phyloP scores from a whole-genome alignment of 2,888 invertebrate species.

The Melieria omissa region DNA sequence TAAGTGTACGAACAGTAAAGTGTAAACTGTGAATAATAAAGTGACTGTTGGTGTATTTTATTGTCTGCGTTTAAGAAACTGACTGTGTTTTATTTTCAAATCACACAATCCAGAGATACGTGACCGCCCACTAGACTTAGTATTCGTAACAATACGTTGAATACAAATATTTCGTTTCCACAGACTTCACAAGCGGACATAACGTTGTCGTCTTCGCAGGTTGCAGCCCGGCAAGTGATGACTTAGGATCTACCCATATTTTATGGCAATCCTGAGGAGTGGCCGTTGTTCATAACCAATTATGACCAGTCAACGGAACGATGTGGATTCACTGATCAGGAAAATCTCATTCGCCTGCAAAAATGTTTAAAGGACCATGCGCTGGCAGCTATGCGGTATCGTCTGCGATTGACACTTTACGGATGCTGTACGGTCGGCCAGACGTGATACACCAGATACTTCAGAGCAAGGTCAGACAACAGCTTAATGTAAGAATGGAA shows the following conservation, averaged over 20 bases:
- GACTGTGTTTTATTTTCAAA: too few species aligned
- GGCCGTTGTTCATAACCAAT: slow-evolving; percentile 30
- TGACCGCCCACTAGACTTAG: too few species aligned
- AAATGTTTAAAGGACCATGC: slow-evolving; percentile 22
- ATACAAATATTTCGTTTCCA: slow-evolving; percentile 64
- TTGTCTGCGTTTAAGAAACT: too few species aligned
- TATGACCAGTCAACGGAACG: slow-evolving; percentile 28
- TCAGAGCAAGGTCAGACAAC: slow-evolving; percentile 1
- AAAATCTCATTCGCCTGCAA: slow-evolving; percentile 7
- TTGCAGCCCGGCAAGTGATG: slow-evolving; percentile 14
- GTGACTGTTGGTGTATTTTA: too few species aligned
- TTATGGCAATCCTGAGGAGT: slow-evolving; percentile 28
- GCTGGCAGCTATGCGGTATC: slow-evolving; percentile 23
- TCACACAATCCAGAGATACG: too few species aligned
- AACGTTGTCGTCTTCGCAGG: slow-evolving; percentile 19
- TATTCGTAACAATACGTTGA: too few species aligned
- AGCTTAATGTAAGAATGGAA: too few species aligned
- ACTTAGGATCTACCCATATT: too few species aligned
- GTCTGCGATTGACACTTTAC: slow-evolving; percentile 21
- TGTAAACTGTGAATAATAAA: too few species aligned
- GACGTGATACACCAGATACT: slow-evolving; percentile 17
- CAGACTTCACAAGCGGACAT: slow-evolving; percentile 83
- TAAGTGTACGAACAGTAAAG: too few species aligned
- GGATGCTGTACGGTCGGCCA: slow-evolving; percentile 7
- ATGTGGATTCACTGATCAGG: slow-evolving; percentile 24